phyloP scores from a whole-genome alignment of 2,797 vertebrate species.

The Alauda arvensis region DNA sequence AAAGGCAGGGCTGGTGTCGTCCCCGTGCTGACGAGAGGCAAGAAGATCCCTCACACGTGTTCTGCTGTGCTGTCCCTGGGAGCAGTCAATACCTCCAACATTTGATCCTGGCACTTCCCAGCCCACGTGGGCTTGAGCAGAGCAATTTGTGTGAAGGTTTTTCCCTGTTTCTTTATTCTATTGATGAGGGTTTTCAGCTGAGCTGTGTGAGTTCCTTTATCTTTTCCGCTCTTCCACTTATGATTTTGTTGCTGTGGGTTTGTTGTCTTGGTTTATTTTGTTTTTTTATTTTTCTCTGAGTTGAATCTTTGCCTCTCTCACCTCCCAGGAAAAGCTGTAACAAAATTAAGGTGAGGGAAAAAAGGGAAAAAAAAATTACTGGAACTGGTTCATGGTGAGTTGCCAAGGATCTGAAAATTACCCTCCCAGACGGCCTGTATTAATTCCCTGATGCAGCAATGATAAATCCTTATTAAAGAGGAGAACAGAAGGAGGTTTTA shows the following conservation, averaged over 20 bases:
- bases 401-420: constrained; percentile 22
- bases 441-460: constrained; percentile 24
- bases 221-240: not conserved
- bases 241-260: not conserved
- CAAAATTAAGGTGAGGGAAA: constrained; percentile 16
- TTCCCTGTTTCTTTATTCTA: not conserved
- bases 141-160: not conserved
- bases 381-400: not conserved
- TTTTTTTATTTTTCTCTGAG: not conserved
- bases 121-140: not conserved
- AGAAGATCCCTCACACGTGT: not conserved
- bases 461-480: constrained; percentile 43
- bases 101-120: constrained; percentile 28
- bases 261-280: not conserved
- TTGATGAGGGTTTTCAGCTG: not conserved
- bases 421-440: constrained; percentile 17
- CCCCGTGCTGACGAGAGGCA: not conserved
- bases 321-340: constrained; percentile 9
- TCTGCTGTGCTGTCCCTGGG: not conserved
- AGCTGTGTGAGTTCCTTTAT: not conserved
- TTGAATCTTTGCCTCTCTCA: not conserved
- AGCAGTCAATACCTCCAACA: not conserved
- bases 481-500: constrained; percentile 21
- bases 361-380: constrained; percentile 6
- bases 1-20: not conserved